Percentiles rank a stretch among this genome's conserved stretches.
Evolutionary conservation across 2,888 invertebrate genomes (phyloP).

Genomic region (Fragum fragum): DNA sequence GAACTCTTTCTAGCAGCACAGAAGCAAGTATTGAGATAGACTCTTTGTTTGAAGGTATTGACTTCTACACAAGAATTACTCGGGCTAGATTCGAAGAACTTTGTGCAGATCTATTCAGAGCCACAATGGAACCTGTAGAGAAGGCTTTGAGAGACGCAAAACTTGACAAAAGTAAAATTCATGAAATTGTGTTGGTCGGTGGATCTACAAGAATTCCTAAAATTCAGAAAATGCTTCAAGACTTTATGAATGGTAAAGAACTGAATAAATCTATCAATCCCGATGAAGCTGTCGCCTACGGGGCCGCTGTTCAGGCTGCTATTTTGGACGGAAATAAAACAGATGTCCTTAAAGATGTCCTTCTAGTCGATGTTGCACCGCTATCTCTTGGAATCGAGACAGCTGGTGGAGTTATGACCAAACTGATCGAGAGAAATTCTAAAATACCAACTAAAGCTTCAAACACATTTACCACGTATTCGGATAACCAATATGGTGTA

Average conservation of each 20-base stretch:
- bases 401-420: slow-evolving; percentile 84
- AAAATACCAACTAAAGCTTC: slow-evolving; percentile 84
- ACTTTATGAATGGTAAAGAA: slow-evolving; percentile 91
- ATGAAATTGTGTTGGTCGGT: slow-evolving; percentile 91
- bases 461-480: slow-evolving; percentile 93
- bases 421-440: slow-evolving; percentile 79
- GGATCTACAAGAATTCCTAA: slow-evolving; percentile 99
- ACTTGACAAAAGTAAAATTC: slow-evolving; percentile 92
- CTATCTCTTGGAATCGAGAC: slow-evolving; percentile 89
- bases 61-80: slow-evolving; percentile 83
- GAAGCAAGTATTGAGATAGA: slow-evolving; percentile 83
- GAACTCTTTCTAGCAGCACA: slow-evolving; percentile 80
- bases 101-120: slow-evolving; percentile 86
- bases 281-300: slow-evolving; percentile 97
- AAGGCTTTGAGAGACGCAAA: slow-evolving; percentile 93
- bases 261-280: slow-evolving; percentile 98
- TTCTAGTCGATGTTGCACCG: slow-evolving; percentile 90
- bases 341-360: slow-evolving; percentile 92
- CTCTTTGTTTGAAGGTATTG: slow-evolving; percentile 81
- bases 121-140: slow-evolving; percentile 92
- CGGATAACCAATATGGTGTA: slow-evolving; percentile 92
- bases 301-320: slow-evolving; percentile 85
- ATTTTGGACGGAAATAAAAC: slow-evolving; percentile 92
- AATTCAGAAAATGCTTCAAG: slow-evolving; percentile 96
- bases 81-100: slow-evolving; percentile 84